Base-by-base conservation (phyloP, 1,140 invertebrate genomes). In the Polypedilum vanderplanki region DNA sequence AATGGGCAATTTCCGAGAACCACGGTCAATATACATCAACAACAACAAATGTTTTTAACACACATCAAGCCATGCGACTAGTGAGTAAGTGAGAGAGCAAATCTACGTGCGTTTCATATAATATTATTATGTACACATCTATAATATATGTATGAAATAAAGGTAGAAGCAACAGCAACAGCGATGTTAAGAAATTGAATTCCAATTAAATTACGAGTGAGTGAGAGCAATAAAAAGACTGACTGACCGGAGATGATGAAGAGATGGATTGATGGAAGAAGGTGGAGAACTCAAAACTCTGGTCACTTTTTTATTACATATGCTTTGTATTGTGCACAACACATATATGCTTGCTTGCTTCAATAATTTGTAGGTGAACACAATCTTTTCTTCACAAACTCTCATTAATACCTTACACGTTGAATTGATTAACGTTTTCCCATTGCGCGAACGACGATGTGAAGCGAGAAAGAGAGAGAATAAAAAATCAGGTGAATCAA, bases 171-270 rank as follows among this genome's bases (percentile, higher is more conserved):
- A 22, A 18, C 65, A 22, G 18, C 17, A 70, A 70, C 3, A 17
- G 18, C 17, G 65, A 70, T 20, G 65, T 18, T 20, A 70, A 70
- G 20, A 70, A 70, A 70, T 70, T 70, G 65, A 70, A 70, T 70
- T 70, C 65, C 65, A 70, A 70, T 70, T 70, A 70, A 70, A 70
- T 70, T 70, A 70, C 65, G 18, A 22, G 17, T 70, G 65, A 70
- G 20, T 18, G 10, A n/a, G 46, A 57, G 46, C 46, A n/a, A 57
- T 4, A 57, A 12, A 57, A n/a, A 12, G 12, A n/a, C 41, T 46
- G 8, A n/a, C 46, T 57, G 46, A 57, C 46, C 46, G 46, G 46
- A 57, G 46, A 33, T 33, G 46, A 33, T 33, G 24, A 33, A 5
- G 24, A 33, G 24, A 57, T 57, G 12, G 46, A 57, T 57, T 57